phyloP scores from a whole-genome alignment of 2,797 vertebrate genomes.

The Acanthurus leucopareius region DNA sequence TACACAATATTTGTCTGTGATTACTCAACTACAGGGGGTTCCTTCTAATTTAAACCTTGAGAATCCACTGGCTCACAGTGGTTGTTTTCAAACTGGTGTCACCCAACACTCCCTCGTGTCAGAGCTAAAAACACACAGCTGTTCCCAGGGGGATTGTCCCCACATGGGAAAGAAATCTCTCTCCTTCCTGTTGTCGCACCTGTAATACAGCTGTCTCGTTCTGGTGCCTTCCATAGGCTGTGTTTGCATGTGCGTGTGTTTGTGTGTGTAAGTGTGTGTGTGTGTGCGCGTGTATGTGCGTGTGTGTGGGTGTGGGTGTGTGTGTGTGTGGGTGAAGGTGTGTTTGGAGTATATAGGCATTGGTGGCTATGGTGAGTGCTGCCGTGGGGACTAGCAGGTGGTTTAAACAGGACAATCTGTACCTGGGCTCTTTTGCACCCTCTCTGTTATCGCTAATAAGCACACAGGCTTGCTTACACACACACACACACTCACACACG shows the following conservation, averaged over 20 bases:
- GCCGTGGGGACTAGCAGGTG: slow-evolving; percentile 38
- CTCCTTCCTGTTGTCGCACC: slow-evolving; percentile 42
- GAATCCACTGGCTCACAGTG: neutral
- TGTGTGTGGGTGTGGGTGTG: neutral
- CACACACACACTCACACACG: slow-evolving; percentile 32
- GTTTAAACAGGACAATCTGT: slow-evolving; percentile 45
- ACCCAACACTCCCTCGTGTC: neutral
- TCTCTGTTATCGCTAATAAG: slow-evolving; percentile 36
- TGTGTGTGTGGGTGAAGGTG: neutral
- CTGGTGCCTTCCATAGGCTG: neutral
- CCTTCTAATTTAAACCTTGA: slow-evolving; percentile 12
- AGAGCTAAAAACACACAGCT: slow-evolving; percentile 2
- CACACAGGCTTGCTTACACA: slow-evolving; percentile 20
- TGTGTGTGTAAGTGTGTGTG: neutral
- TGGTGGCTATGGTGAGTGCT: slow-evolving; percentile 49
- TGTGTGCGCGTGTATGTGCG: neutral
- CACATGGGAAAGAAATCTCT: slow-evolving; percentile 34
- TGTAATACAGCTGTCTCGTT: slow-evolving; percentile 38
- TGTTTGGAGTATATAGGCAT: slow-evolving; percentile 15
- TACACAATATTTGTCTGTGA: no score
- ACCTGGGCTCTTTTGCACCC: slow-evolving; percentile 28
- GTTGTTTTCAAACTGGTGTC: slow-evolving; percentile 40
- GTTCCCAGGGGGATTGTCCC: slow-evolving; percentile 22
- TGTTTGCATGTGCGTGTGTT: neutral
- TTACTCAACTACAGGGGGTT: no score